A percentile compares a stretch with the other conserved stretches of the same genome.
Evolutionary conservation across 2,113 vertebrate genomes (phyloP).

Genomic region (Psettodes erumei): DNA sequence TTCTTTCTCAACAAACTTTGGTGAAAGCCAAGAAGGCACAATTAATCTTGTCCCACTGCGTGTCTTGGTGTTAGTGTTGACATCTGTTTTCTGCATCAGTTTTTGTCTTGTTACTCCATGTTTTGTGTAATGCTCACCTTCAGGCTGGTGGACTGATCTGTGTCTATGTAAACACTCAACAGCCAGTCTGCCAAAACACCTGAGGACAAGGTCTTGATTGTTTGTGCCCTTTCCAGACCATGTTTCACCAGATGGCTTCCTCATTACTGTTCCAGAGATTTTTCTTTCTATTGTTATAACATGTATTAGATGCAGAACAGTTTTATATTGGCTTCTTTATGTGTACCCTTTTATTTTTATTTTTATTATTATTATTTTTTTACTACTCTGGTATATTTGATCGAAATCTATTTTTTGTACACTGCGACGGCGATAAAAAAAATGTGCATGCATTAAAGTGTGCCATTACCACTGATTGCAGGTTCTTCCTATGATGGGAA

Average conservation of each 20-base stretch:
- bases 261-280: conserved; percentile 1
- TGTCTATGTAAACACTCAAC: conserved; percentile 43
- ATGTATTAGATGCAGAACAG: neutral
- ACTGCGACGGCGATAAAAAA: neutral
- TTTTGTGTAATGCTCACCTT: conserved; percentile 57
- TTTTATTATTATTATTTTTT: no score
- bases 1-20: conserved; percentile 59
- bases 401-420: neutral
- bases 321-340: neutral
- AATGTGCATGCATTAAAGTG: neutral
- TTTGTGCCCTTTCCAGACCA: conserved; percentile 49
- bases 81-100: conserved; percentile 61
- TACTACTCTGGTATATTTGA: neutral
- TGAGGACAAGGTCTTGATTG: conserved; percentile 63
- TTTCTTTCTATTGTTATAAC: neutral
- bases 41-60: conserved; percentile 57
- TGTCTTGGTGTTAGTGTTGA: conserved; percentile 30
- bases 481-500: conserved; percentile 1
- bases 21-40: conserved; percentile 68
- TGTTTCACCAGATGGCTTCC: conserved; percentile 57
- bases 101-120: conserved; percentile 46
- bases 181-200: conserved; percentile 40
- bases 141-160: conserved; percentile 62
- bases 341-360: neutral
- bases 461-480: neutral